phyloP scores from a whole-genome alignment of 2,888 invertebrate genomes.

The Eupeodes luniger region DNA sequence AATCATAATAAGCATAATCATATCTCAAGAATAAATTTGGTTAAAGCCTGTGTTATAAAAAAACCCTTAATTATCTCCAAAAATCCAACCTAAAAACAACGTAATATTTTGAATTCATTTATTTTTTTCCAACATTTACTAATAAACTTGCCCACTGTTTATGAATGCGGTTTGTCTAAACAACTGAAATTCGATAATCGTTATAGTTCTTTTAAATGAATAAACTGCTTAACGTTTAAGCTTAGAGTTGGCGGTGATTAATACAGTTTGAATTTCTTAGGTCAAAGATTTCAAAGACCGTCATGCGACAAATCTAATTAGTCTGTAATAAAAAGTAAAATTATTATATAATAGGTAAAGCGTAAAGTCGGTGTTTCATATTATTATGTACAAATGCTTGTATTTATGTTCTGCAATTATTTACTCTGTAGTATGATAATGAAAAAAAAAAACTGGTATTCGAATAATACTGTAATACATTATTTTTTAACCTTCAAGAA shows the following conservation, averaged over 20 bases:
- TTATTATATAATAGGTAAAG: too few species aligned
- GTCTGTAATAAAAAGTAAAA: background rate
- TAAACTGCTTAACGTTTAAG: conserved; percentile 5
- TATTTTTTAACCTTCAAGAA: conserved; percentile 54
- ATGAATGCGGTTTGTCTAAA: background rate
- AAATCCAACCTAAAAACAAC: background rate
- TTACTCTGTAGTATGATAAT: background rate
- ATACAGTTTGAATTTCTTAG: conserved; percentile 25
- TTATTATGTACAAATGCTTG: conserved; percentile 13
- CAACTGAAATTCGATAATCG: conserved; percentile 29
- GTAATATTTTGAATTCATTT: background rate
- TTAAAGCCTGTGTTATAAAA: too few species aligned
- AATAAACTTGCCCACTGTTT: background rate
- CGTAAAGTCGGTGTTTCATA: background rate
- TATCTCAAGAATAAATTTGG: too few species aligned
- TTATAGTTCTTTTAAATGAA: conserved; percentile 6
- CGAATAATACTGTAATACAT: conserved; percentile 7
- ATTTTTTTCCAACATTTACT: background rate
- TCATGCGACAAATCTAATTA: background rate
- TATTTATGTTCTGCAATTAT: background rate
- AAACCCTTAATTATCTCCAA: too few species aligned
- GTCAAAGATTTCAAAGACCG: conserved; percentile 12
- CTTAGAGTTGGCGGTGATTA: conserved; percentile 13
- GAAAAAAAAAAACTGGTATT: conserved; percentile 32
- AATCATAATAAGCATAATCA: too few species aligned